Base-by-base conservation (phyloP, 2,113 vertebrate genomes). In the Labeo rohita region DNA sequence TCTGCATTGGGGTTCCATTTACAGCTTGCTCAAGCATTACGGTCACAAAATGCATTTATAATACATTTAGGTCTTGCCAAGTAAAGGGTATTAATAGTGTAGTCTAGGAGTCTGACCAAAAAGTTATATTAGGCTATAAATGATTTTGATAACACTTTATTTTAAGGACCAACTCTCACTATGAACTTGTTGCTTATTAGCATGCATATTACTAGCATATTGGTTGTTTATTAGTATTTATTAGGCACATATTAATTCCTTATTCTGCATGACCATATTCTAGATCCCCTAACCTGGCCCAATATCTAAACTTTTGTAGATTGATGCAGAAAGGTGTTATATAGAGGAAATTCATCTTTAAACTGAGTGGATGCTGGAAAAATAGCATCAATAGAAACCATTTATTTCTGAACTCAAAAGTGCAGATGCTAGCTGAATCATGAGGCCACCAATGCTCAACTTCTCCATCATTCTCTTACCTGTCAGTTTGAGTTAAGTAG, bases 381-480 rank as follows among this genome's bases (percentile, higher is more conserved):
- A 52, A 34, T 9, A 50, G n/a, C 36, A 61, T 63, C 5, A 23
- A 61, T 36, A 68, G 8, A 68, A 68, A 50, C 2, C 0, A n/a
- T 50, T 75, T 76, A 2, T 49, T 81, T 65, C 6, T 18, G 0
- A 34, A 50, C 79, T 50, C 11, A 45, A 43, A 78, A 66, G 15
- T 39, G 47, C 63, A 66, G 80, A 82, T 68, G 28, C 28, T 3
- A 12, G 23, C 16, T 36, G 47, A 81, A 68, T 68, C 8, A 65
- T 23, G 23, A 83, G 80, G 23, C 63, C 18, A 54, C 56, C 66
- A 56, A 5, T 16, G 7, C 18, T 83, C 45, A 68, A 82, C 63
- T 50, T 82, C 28, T n/a, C 80, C 63, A 70, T 81, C 78, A 63
- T 34, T 47, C 8, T 81, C 79, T 34, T 63, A 52, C 80, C 16